Base-by-base conservation (phyloP, 1,140 invertebrate species). In the Drosophila pseudoananassae region DNA sequence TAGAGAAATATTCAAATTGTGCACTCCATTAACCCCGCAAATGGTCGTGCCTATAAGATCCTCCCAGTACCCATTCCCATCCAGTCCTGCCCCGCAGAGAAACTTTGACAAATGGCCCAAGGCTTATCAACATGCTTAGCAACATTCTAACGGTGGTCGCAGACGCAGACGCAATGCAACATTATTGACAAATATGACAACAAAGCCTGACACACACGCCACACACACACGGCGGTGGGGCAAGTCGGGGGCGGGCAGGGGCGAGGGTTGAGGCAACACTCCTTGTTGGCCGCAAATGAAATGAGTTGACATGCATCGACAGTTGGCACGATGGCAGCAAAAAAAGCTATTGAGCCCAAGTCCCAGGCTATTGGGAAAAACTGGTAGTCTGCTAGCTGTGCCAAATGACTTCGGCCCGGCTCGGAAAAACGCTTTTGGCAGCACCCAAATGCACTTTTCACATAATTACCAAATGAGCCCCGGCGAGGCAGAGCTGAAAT, bases 391-490 rank as follows among this genome's bases (percentile, higher is more conserved):
- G 43, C 43, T 33, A 58, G 61, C 71, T 57, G 57, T 53, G 72
- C 80, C 77, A 65, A 69, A 69, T 72, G 81, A 60, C 77, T 61
- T 36, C 53, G 49, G 58, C 43, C 31, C 12, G 59, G 61, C 63
- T 58, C 40, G 69, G 55, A 76, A 88, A 87, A 88, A 69, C 66
- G 66, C 77, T 65, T 77, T 66, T 74, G 60, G 71, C 70, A 73
- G 69, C 54, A 76, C 58, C 83, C 70, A 70, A 87, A 88, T 78
- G 84, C 76, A 88, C 63, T 87, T 88, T 88, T 88, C 83, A 88
- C 83, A 88, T 88, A 88, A 88, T 88, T 88, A 88, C 79, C 83
- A 75, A 88, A 88, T 83, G 83, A 88, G 82, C 80, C 63, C 36
- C n/a, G 57, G 77, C 76, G 54, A 68, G 54, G 83, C 66, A 79